phyloP scores from a whole-genome alignment of 23 tunicate genomes.

The Styela clava region DNA sequence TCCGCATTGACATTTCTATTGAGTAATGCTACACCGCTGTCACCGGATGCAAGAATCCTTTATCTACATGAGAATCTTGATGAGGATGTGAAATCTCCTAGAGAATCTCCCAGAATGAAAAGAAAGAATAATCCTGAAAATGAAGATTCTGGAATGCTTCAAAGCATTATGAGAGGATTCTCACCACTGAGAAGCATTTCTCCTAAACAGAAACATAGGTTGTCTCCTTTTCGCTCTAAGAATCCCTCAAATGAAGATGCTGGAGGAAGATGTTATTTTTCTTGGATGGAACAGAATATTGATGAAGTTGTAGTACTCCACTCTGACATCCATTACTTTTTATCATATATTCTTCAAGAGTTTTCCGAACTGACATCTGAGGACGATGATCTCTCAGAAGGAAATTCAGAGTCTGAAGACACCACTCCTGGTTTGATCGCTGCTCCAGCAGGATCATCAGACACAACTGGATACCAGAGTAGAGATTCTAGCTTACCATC shows the following conservation, averaged over 20 bases:
- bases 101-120: neutral
- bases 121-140: neutral
- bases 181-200: neutral
- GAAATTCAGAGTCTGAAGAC: neutral
- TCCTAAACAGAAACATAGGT: conserved; percentile 8
- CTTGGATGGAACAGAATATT: conserved; percentile 30
- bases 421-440: neutral
- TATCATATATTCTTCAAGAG: neutral
- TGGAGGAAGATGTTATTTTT: conserved; percentile 22
- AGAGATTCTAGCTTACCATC: conserved; percentile 2
- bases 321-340: neutral
- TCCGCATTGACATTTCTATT: neutral
- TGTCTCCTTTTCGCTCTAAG: conserved; percentile 1
- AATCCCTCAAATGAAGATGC: conserved; percentile 33
- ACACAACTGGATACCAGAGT: conserved; percentile 25
- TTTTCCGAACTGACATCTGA: neutral
- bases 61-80: neutral
- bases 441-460: conserved; percentile 8
- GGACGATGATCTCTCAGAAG: neutral
- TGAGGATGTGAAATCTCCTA: neutral
- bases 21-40: neutral
- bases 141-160: conserved; percentile 22
- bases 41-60: neutral
- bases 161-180: conserved; percentile 19
- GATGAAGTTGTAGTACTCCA: conserved; percentile 7